phyloP scores from a whole-genome alignment of 2,888 invertebrate species.

The Geotrupes spiniger region DNA sequence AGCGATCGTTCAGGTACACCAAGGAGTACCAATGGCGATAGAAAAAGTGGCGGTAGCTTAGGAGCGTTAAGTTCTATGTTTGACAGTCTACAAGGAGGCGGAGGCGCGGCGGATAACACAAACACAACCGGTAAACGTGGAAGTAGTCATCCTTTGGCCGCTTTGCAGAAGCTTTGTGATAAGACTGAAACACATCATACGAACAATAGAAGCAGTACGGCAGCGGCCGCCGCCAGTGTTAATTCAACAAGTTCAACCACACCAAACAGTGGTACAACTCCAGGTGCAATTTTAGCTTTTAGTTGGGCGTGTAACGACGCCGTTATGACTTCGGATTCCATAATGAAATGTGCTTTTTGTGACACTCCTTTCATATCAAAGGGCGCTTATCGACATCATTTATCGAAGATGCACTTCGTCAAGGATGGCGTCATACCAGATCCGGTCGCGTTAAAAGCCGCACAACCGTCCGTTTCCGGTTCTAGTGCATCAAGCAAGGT shows the following conservation, averaged over 20 bases:
- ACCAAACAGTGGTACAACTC: slow-evolving; percentile 55
- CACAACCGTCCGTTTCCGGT: slow-evolving; percentile 41
- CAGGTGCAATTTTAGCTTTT: slow-evolving; percentile 83
- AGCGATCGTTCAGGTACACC: slow-evolving; percentile 76
- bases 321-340: slow-evolving; percentile 79
- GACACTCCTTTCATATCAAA: slow-evolving; percentile 95
- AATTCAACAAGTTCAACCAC: slow-evolving; percentile 37
- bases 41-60: slow-evolving; percentile 63
- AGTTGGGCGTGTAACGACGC: slow-evolving; percentile 95
- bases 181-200: slow-evolving; percentile 81
- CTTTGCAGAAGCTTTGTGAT: slow-evolving; percentile 92
- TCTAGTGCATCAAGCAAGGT: slow-evolving; percentile 27
- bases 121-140: slow-evolving; percentile 63
- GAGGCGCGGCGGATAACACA: slow-evolving; percentile 43
- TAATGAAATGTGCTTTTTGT: slow-evolving; percentile 93
- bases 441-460: slow-evolving; percentile 60
- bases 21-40: slow-evolving; percentile 60
- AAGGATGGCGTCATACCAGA: slow-evolving; percentile 86
- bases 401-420: slow-evolving; percentile 94
- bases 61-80: slow-evolving; percentile 89
- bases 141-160: slow-evolving; percentile 88
- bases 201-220: slow-evolving; percentile 46
- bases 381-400: slow-evolving; percentile 93
- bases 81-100: slow-evolving; percentile 71
- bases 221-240: slow-evolving; percentile 46